Conservation (phyloP, 1,140 invertebrate species). For the Pseudomyrmex cubaensis region DNA sequence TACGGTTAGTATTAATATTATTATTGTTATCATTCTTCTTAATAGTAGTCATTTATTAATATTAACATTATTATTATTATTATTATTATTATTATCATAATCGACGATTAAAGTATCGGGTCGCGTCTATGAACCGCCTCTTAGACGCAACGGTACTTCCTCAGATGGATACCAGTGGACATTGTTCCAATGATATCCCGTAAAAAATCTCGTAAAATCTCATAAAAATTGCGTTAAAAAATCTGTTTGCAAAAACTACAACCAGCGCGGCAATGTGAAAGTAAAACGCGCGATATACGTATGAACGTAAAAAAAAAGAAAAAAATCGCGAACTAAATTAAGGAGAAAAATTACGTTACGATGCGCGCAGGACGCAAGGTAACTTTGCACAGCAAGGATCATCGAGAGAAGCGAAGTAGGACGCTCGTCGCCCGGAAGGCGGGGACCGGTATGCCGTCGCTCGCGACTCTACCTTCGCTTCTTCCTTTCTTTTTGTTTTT, state of each 20-base stretch:
- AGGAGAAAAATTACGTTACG: constrained; percentile 53
- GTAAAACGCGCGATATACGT: constrained; percentile 57
- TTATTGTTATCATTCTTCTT: constrained; percentile 42
- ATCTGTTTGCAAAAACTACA: constrained; percentile 30
- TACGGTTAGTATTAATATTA: constrained; percentile 49
- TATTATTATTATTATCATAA: constrained; percentile 40
- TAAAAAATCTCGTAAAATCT: constrained; percentile 17
- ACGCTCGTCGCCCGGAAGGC: constrained; percentile 55
- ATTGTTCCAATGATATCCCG: constrained; percentile 39
- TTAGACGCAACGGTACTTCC: constrained; percentile 40
- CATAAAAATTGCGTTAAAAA: constrained; percentile 12
- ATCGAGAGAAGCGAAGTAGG: constrained; percentile 60
- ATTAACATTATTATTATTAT: constrained; percentile 50
- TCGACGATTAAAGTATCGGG: constrained; percentile 36
- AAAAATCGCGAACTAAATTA: not conserved
- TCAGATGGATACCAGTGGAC: constrained; percentile 39
- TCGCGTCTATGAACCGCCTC: constrained; percentile 34
- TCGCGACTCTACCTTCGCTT: constrained; percentile 51
- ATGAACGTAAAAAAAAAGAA: constrained; percentile 27
- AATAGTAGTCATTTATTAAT: not conserved
- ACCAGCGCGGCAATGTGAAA: constrained; percentile 22
- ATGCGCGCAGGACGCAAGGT: constrained; percentile 68
- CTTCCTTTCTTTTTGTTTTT: constrained; percentile 22
- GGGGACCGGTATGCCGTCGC: constrained; percentile 23
- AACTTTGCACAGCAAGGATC: constrained; percentile 72